Conservation (phyloP, 2,888 invertebrate species). For the Trichopoda pennipes region DNA sequence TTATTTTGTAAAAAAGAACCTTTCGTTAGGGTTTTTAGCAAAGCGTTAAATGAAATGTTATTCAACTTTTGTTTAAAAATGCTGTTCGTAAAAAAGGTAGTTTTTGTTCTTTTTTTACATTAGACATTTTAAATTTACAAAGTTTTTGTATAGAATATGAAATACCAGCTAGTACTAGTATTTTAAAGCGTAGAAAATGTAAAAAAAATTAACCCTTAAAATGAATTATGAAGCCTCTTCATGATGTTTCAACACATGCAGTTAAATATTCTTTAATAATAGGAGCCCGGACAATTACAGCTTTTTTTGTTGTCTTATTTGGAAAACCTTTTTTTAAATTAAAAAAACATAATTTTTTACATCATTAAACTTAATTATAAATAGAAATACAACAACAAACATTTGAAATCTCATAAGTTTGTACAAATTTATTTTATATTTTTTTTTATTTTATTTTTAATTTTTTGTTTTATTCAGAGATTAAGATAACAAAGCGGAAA, state of each 20-base stretch:
- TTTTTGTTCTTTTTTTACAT: no score
- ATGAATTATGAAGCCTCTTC: background rate
- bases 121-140: no score
- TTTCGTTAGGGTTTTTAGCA: no score
- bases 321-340: background rate
- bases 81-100: no score
- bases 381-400: background rate
- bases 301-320: background rate
- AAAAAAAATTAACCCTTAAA: no score
- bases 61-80: no score
- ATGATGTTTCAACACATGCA: background rate
- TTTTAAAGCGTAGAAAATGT: no score
- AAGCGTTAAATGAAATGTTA: no score
- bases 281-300: background rate
- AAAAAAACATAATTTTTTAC: background rate
- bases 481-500: constrained; percentile 73
- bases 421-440: background rate
- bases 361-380: background rate
- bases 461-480: background rate
- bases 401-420: constrained; percentile 19
- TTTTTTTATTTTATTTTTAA: no score
- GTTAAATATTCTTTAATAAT: background rate
- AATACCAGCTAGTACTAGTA: no score
- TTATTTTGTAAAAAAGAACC: no score
- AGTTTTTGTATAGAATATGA: no score